phyloP scores from a whole-genome alignment of 2,888 invertebrate genomes.

The Apamea epomidion region DNA sequence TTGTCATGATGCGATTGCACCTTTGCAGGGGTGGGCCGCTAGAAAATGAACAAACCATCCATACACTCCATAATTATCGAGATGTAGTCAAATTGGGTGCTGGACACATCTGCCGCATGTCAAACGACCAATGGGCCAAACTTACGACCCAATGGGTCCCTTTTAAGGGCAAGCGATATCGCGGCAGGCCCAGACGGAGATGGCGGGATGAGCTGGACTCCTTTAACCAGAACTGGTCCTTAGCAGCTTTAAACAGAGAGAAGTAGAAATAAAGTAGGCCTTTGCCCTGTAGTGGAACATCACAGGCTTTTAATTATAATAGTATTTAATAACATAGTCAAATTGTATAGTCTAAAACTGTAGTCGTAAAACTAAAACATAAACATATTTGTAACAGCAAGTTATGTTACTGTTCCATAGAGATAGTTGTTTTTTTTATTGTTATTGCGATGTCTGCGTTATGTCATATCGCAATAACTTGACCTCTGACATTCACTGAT shows the following conservation, averaged over 20 bases:
- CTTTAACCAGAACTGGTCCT: no score
- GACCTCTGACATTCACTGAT: conserved; percentile 61
- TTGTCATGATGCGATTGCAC: not conserved
- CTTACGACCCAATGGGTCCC: no score
- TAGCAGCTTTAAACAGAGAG: no score
- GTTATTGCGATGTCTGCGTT: conserved; percentile 51
- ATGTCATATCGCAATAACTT: conserved; percentile 60
- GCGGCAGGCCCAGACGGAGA: no score
- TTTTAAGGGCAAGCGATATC: no score
- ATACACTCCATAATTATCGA: not conserved
- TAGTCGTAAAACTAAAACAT: conserved; percentile 9
- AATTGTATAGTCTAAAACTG: not conserved
- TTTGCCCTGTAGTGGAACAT: no score
- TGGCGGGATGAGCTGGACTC: no score
- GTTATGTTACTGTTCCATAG: conserved; percentile 39
- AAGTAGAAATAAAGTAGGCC: no score
- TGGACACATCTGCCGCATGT: no score
- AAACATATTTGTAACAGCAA: conserved; percentile 37
- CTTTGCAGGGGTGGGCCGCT: not conserved
- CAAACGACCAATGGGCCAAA: no score
- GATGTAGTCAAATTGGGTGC: not conserved
- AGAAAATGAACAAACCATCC: not conserved
- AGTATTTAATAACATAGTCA: not conserved
- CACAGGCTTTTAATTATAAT: no score
- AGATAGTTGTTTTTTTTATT: conserved; percentile 63